Base-by-base conservation (phyloP, 2,113 vertebrate species). In the Crotalus horridus region DNA sequence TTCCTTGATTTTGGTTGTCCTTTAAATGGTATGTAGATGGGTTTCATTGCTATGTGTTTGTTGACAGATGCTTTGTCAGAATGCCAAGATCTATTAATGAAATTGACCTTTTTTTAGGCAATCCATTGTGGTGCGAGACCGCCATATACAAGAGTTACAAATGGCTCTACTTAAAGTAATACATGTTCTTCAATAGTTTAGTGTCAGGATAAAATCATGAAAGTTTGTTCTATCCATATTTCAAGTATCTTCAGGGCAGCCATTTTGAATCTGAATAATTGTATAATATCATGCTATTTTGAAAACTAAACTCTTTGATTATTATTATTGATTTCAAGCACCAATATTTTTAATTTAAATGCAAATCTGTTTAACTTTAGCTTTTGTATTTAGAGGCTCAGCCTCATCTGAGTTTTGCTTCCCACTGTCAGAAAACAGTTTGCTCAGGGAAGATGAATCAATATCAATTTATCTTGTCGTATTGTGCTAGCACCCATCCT, bases 271-370 rank as follows among this genome's bases (percentile, higher is more conserved):
- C 2, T 95, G 91, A 94, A 94, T 94, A 64, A 21, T 91, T 94
- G 92, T 94, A 95, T 92, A 92, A 89, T 91, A 24, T 64, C 87
- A 91, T 86, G 43, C 91, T 93, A 81, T 94, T 96, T 96, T 91
- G 69, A 91, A 95, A 96, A 92, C 2, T 94, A 96, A 95, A 96
- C 94, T 93, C 26, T 88, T 97, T 97, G 53, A 93, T 96, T 95
- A 94, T 95, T 96, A 94, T 93, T 94, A 97, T 92, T 94, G 94
- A 96, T 95, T 97, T 96, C 56, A 59, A 95, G 91, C 23, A 95
- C 43, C 43, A 26, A 69, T 17, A 95, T 96, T 96, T 97, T 61
- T 95, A 95, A 97, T 96, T 94, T 96, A 96, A 97, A 95, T 96
- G 91, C 59, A 97, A 97, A 97, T 94, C 11, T 95, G 94, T 87